Percentiles rank a stretch among this genome's conserved stretches.
Evolutionary conservation across 2,797 vertebrate species (phyloP).

Genomic region (Phaenicophaeus curvirostris): DNA sequence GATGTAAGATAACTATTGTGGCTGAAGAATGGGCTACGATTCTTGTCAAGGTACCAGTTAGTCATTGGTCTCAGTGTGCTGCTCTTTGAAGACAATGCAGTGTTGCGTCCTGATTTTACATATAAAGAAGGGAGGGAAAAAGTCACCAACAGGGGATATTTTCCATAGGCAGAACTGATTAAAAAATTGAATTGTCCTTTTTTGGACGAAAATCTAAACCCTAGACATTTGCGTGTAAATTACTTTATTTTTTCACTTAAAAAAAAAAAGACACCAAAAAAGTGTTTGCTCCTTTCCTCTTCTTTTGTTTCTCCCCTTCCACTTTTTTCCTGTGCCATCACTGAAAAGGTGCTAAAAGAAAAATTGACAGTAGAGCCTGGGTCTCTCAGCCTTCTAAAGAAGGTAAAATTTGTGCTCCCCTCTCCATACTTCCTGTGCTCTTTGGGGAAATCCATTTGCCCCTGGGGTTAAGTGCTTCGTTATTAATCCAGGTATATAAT

Average conservation of each 20-base stretch:
- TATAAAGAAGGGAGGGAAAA: background rate
- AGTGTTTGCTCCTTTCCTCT: background rate
- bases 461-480: background rate
- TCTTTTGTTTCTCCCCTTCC: background rate
- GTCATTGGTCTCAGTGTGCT: background rate
- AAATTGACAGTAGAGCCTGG: background rate
- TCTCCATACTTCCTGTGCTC: background rate
- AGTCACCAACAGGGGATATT: background rate
- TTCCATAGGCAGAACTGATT: background rate
- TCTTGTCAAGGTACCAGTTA: slow-evolving; percentile 8
- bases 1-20: background rate
- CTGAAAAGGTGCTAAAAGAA: background rate
- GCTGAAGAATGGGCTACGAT: background rate
- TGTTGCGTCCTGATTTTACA: background rate
- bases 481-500: slow-evolving; percentile 11
- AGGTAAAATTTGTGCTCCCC: background rate
- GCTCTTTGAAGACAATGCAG: background rate
- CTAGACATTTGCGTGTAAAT: background rate
- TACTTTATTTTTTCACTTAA: background rate
- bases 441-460: background rate
- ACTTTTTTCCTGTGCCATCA: background rate
- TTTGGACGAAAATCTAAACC: background rate
- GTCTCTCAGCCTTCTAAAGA: background rate
- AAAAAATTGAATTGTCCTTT: background rate
- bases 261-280: background rate